These are phyloP conservation scores for Noctua janthe DNA, from an alignment of 2,888 invertebrate genomes.

Conservation along the genomic window DNA sequence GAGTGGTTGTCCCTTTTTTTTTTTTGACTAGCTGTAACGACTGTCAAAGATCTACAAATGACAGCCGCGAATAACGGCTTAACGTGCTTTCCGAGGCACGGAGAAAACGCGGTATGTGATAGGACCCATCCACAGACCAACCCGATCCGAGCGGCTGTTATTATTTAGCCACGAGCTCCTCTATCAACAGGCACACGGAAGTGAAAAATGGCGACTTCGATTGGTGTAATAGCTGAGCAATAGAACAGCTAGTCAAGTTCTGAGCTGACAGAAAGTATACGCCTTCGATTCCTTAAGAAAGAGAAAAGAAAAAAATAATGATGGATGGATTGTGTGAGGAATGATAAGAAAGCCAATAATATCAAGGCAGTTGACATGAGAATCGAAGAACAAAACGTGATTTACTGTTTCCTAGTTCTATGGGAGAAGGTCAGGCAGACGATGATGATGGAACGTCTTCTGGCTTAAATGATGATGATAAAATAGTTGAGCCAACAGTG, in stretches of 20 bases:
- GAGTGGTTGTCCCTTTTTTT: too few relatives aligned
- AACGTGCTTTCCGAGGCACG: too few relatives aligned
- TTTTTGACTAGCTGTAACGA: too few relatives aligned
- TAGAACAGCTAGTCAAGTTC: not conserved
- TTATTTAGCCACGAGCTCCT: too few relatives aligned
- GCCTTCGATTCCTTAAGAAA: too few relatives aligned
- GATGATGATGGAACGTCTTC: not conserved
- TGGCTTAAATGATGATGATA: not conserved
- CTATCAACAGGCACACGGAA: not conserved
- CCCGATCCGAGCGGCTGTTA: too few relatives aligned
- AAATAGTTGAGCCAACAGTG: not conserved
- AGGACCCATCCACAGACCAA: too few relatives aligned
- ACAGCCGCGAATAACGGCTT: too few relatives aligned
- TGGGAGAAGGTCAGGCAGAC: not conserved
- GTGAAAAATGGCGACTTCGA: not conserved
- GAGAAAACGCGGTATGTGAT: too few relatives aligned
- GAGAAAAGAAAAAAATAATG: not conserved
- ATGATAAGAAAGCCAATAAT: not conserved
- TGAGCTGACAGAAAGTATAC: not conserved
- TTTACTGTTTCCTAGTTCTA: not conserved
- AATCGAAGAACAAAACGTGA: not conserved
- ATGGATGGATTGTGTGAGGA: not conserved
- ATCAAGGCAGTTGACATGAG: not conserved
- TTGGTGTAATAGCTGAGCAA: not conserved
- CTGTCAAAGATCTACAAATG: too few relatives aligned